phyloP scores from a whole-genome alignment of 2,113 vertebrate genomes.

The Pipra filicauda region DNA sequence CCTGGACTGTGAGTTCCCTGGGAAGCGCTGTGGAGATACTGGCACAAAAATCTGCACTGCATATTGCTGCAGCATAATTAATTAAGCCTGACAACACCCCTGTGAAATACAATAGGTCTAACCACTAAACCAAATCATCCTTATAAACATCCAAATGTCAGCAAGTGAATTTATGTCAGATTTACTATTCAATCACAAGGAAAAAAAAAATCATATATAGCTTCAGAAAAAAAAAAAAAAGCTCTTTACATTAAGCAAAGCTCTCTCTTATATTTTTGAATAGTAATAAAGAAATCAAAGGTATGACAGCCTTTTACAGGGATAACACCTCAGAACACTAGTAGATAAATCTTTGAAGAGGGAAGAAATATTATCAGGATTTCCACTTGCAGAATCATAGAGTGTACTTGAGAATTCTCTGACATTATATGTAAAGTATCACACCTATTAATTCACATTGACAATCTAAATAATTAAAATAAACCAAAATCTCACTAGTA shows the following conservation, averaged over 20 bases:
- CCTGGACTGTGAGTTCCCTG: background rate
- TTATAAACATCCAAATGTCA: slow-evolving; percentile 55
- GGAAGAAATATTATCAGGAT: slow-evolving; percentile 1
- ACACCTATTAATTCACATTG: background rate
- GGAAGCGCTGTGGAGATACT: background rate
- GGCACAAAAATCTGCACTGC: slow-evolving; percentile 52
- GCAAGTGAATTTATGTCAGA: slow-evolving; percentile 7
- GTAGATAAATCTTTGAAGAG: slow-evolving; percentile 41
- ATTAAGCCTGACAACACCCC: slow-evolving; percentile 59
- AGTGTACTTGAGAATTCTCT: background rate
- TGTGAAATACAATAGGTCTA: slow-evolving; percentile 60
- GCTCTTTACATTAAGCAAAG: background rate
- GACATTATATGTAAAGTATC: slow-evolving; percentile 4
- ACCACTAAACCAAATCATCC: slow-evolving; percentile 61
- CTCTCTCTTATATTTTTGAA: slow-evolving; percentile 13
- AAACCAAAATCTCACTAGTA: background rate
- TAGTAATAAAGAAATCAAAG: slow-evolving; percentile 27
- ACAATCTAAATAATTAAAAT: slow-evolving; percentile 37
- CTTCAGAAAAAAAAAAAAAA: background rate
- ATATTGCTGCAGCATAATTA: slow-evolving; percentile 60
- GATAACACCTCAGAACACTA: background rate
- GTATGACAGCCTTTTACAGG: background rate
- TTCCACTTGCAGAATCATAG: slow-evolving; percentile 13
- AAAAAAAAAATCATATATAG: background rate
- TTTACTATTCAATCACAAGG: background rate